Percentiles rank a stretch among this genome's conserved stretches.
Conservation (phyloP, 2,888 invertebrate genomes). For the Leptinotarsa haldemani region DNA sequence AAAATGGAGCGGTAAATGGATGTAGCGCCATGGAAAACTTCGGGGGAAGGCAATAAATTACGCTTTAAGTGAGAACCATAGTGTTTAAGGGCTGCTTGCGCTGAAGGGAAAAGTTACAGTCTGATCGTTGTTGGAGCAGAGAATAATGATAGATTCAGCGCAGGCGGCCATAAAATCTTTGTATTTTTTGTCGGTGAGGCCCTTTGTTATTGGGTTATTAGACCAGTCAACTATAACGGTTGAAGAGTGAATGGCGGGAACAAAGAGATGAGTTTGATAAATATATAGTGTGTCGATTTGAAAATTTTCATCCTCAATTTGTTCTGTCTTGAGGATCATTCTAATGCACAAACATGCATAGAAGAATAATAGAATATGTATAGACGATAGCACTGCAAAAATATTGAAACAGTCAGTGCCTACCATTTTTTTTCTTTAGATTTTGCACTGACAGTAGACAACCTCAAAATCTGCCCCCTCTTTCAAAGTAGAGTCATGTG, state of each 20-base stretch:
- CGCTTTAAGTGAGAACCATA: conserved; percentile 59
- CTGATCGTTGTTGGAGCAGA: neutral
- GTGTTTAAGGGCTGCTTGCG: conserved; percentile 42
- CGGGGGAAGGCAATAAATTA: conserved; percentile 66
- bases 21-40: conserved; percentile 52
- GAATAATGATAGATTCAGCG: neutral
- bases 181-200: conserved; percentile 2
- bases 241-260: conserved; percentile 19
- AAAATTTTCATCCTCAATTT: too few relatives aligned
- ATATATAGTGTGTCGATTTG: too few relatives aligned
- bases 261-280: neutral
- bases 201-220: conserved; percentile 1
- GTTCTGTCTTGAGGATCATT: too few relatives aligned
- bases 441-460: too few relatives aligned
- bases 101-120: neutral
- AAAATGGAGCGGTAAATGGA: conserved; percentile 36
- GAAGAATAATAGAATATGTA: too few relatives aligned
- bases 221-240: conserved; percentile 16
- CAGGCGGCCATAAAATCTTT: conserved; percentile 1
- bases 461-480: too few relatives aligned
- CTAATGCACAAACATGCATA: too few relatives aligned
- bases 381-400: too few relatives aligned
- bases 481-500: too few relatives aligned
- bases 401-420: too few relatives aligned
- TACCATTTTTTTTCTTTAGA: too few relatives aligned